Evolutionary conservation across 2,113 vertebrate genomes (phyloP).

Genomic region (Neoarius graeffei): DNA sequence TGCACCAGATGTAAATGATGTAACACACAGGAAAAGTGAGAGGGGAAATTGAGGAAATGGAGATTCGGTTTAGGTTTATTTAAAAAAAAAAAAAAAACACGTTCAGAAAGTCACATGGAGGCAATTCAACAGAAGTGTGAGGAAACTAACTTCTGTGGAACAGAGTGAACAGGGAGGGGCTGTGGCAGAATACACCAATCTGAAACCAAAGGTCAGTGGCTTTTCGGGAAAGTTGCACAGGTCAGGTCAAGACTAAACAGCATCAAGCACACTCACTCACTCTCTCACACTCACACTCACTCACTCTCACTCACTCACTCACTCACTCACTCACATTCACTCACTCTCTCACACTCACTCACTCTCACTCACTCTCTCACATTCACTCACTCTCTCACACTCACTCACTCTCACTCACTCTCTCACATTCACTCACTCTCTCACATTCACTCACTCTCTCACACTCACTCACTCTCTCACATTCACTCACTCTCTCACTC

Average conservation of each 20-base stretch:
- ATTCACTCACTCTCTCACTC: no score
- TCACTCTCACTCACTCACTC: no score
- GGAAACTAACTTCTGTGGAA: constrained; percentile 26
- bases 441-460: no score
- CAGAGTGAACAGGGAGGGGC: background rate
- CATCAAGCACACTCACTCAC: background rate
- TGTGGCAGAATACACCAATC: background rate
- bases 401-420: no score
- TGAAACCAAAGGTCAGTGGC: background rate
- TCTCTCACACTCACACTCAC: no score
- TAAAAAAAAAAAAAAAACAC: background rate
- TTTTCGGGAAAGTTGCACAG: constrained; percentile 1
- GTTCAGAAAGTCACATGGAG: background rate
- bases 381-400: no score
- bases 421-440: no score
- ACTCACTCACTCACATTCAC: no score
- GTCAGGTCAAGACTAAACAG: background rate
- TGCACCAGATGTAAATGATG: background rate
- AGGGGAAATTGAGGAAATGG: constrained; percentile 1
- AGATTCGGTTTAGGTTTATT: background rate
- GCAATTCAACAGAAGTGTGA: constrained; percentile 17
- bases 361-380: no score
- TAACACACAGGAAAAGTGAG: background rate
- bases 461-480: no score
- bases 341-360: no score